Evolutionary conservation across 2,888 invertebrate species (phyloP), one percentile per base, ranked within the genome.

Genomic region (Tanypteryx hageni): DNA sequence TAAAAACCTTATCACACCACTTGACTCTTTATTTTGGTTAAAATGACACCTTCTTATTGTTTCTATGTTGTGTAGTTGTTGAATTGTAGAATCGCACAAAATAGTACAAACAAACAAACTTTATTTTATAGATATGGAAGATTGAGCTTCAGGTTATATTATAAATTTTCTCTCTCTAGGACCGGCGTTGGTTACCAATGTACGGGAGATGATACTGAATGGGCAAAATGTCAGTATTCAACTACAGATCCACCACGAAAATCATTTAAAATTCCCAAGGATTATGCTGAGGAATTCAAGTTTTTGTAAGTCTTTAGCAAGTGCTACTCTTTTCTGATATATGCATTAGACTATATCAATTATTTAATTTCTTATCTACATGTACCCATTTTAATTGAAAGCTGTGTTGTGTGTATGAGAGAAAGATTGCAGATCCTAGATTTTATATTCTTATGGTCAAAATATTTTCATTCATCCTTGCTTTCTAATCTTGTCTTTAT

Each of bases 151-250:
- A 85, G 18, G n/a, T 92, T 85, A n/a, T 93, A 93, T n/a, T 31
- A 92, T 57, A 76, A 86, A 92, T 93, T 93, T 84, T 92, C 76
- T 59, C 9, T 64, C 11, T 96, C 97, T 94, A 96, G 96, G 93
- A 95, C 95, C 92, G 97, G 97, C 58, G 96, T 96, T 93, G 98
- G 98, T 8, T 99, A 99, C 94, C 96, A 97, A 93, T 99, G 99
- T 95, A 96, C 96, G 93, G 99, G 99, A 58, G 96, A 97, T 94
- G 94, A 98, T 61, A 97, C 97, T 16, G 99, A 98, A 94, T 99
- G 99, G 98, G 97, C 98, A 0, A 98, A 98, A 95, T 99, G 99
- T 95, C 96, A 96, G 92, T 96, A 97, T 94, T 95, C 96, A 8
- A 96, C 97, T 0, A 96, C 96, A 94, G 96, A 97, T 82, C 99